Evolutionary conservation across 2,888 invertebrate species (phyloP), one percentile per base, ranked within the genome.

Genomic region (Acleris literana): DNA sequence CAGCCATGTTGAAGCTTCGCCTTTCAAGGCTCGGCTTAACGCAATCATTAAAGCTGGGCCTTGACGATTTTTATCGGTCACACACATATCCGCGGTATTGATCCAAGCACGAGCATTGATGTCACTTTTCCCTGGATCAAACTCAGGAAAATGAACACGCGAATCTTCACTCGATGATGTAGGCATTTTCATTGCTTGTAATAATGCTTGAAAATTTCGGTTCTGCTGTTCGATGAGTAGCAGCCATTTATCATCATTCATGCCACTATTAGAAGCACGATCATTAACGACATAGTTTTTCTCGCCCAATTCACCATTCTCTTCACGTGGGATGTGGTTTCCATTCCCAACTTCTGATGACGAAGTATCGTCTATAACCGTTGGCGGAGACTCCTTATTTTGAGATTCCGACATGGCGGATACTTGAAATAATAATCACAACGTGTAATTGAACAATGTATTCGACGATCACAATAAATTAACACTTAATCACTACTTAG

Each of bases 11-110:
- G 70, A 64, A 0, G 70, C 69, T 7, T 25, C 25, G 11, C 69
- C 68, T 48, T 65, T 68, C 7, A 70, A 48, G 2, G 70, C 69
- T 5, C 57, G 60, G 18, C 69, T 70, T n/a, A 71, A 13, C 6
- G 60, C 66, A 3, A 69, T 54, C 13, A 71, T 63, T 9, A 71
- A 55, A 29, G n/a, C 2, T 33, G 33, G 33, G 33, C 33, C 33
- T 33, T 33, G 9, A 13, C 59, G 25, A 16, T 51, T 46, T 4
- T 69, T 58, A 13, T 69, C 69, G 6, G 53, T 56, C 4, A 70
- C 22, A 43, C 68, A 70, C 22, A 70, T 61, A 58, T 39, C 20
- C 17, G 43, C 43, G 33, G 55, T 55, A 11, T 16, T 13, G 5
- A 20, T 16, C 55, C 55, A 55, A 11, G 54, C 25, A 16, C 54